Evolutionary conservation across 2,888 invertebrate species (phyloP), one percentile per base, ranked within the genome.

Genomic region (Lordiphosa andalusiaca): DNA sequence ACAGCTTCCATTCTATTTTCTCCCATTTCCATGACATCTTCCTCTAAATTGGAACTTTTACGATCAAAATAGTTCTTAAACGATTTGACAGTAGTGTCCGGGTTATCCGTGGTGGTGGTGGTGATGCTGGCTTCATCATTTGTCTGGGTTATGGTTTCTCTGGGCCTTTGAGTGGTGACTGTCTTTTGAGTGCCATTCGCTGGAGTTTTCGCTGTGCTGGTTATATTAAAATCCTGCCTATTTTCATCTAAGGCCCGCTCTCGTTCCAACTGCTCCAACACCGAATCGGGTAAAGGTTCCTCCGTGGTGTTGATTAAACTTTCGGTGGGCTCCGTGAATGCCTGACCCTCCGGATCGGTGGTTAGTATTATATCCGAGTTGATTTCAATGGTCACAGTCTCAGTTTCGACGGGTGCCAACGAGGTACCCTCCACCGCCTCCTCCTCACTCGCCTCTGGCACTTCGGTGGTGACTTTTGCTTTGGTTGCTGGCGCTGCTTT

Each of bases 271-370:
- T 72, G 71, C n/a, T 37, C 30, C 33, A 66, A 25, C 35, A 74
- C 78, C 1, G 74, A 76, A 0, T 75, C 73, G 5, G 66, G 64
- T 47, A 81, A 46, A 6, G 77, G 64, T 4, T 73, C 62, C 47
- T 81, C 77, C 1, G 82, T 81, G 4, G 50, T 48, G 0, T 23
- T n/a, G 0, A 23, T 9, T 0, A 23, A 47, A 33, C 25, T 39
- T 6, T 57, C 66, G 0, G 59, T 39, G 30, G 46, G 47, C 0
- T 72, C 52, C 1, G 74, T 70, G 6, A 68, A 70, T 19, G 30
- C 6, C 35, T 53, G 40, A 21, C 42, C 51, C n/a, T 72, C 61
- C 12, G 65, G 41, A 51, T 69, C 61, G 4, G 77, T 77, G 39
- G 68, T 77, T 4, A 73, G 21, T 2, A 81, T 66, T 4, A 53